Evolutionary conservation across 23 tunicate species (phyloP), one percentile per base, ranked within the genome.

Genomic region (Phallusia fumigata): DNA sequence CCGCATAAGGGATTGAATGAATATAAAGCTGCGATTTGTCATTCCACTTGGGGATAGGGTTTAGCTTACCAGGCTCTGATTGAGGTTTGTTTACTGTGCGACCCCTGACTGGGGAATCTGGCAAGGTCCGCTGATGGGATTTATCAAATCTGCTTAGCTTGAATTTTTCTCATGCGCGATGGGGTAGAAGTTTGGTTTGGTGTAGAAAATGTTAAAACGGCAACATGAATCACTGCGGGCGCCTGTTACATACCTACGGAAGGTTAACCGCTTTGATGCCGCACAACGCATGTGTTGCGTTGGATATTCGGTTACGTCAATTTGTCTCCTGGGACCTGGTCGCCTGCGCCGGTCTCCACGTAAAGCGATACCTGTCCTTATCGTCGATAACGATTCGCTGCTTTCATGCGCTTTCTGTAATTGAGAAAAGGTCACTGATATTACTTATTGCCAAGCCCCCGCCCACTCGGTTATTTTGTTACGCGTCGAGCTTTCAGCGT

Each of bases 391-490:
- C 69, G 80, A 45, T 77, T 45, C 53, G 26, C 47, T 35, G 13
- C 80, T 26, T 77, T 77, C 35, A 45, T 77, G 53, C 80, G 47
- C 33, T 45, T 77, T 36, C 33, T 19, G 53, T 40, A 77, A 77
- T 77, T 35, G 53, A 28, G 53, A 30, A 77, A 40, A 77, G 80
- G 80, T 77, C 80, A 45, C 30, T 26, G 52, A 77, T 40, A 77
- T 77, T 77, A 77, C 80, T 34, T 35, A 58, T 58, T 24, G 69
- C 69, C 69, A 6, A 40, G 69, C 69, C 69, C 69, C 69, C 69
- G 69, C 69, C 28, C 10, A 40, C 28, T 58, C 69, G 69, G 69
- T 58, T 58, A 58, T 58, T 58, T 58, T 22, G 69, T 58, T 58
- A 21, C 69, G 69, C 69, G 69, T 13, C 69, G 69, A 1, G 28